Base-by-base conservation (phyloP, 2,113 vertebrate genomes). In the Haplochromis burtoni region DNA sequence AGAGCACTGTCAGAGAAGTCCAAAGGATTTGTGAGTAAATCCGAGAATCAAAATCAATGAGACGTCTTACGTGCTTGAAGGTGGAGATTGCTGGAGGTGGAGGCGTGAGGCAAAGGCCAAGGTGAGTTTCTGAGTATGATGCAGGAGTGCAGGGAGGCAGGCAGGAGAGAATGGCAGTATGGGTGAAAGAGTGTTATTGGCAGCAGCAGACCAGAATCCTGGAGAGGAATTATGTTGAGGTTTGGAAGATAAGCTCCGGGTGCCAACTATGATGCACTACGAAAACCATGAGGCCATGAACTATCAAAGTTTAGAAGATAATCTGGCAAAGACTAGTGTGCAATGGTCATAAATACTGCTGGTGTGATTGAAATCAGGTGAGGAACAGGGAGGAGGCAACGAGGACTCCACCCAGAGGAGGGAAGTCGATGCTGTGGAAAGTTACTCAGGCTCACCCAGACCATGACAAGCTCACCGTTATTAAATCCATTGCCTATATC, bases 291-390 rank as follows among this genome's bases (percentile, higher is more conserved):
- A 63, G 29, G 29, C 5, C 29, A 63, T 63, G 16, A 63, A 33
- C 59, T 19, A 63, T 33, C 59, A 63, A 63, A 19, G 59, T 0
- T 33, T 33, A 63, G 16, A 33, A 2, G 59, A 63, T 63, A 63
- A 63, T 63, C 59, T 63, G 59, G 59, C 0, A 0, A 63, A 11
- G 5, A 33, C 29, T 33, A 33, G 59, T 33, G 59, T 1, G 1
- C 2, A 1, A 9, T 63, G 59, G 59, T 63, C 29, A 63, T 33
- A 0, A 63, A 1, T 63, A 63, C 59, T 19, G 4, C 59, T 33
- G 9, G 2, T 63, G 59, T 63, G 59, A 63, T 33, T 2, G 59
- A 33, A 33, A 61, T 61, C 16, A 61, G 16, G 9, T 19, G 59
- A 61, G 57, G 57, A 10, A 3, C 26, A 61, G 57, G 26, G 26